Evolutionary conservation across 2,113 vertebrate species (phyloP).

Genomic region (Sphyrna mokarran): DNA sequence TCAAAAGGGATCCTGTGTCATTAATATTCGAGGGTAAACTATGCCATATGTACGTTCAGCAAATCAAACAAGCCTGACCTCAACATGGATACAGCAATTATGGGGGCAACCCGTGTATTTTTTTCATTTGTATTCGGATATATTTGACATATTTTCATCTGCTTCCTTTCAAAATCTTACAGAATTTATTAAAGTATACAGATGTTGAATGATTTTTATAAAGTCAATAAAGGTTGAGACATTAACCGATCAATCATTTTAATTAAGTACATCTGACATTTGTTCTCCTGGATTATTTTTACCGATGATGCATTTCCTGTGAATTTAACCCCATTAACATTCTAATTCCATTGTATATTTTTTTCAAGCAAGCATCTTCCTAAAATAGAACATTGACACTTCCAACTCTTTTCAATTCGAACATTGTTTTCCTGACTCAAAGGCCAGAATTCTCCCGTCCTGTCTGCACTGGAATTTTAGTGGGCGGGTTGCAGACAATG

Average conservation of each 20-base stretch:
- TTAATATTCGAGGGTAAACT: slow-evolving; percentile 33
- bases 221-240: slow-evolving; percentile 32
- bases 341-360: not conserved
- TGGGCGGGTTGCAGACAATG: too few relatives aligned
- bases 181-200: slow-evolving; percentile 34
- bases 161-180: slow-evolving; percentile 36
- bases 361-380: not conserved
- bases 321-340: not conserved
- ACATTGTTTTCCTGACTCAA: not conserved
- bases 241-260: slow-evolving; percentile 35
- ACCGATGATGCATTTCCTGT: not conserved
- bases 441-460: too few relatives aligned
- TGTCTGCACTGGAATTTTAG: too few relatives aligned
- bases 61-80: slow-evolving; percentile 29
- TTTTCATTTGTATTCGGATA: slow-evolving; percentile 28
- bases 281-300: slow-evolving; percentile 9
- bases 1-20: slow-evolving; percentile 15
- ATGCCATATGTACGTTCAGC: slow-evolving; percentile 12
- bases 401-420: not conserved
- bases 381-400: too few relatives aligned
- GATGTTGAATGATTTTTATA: slow-evolving; percentile 35
- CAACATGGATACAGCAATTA: slow-evolving; percentile 13
- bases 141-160: slow-evolving; percentile 33
- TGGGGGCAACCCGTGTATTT: not conserved
- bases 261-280: slow-evolving; percentile 27